Evolutionary conservation across 2,113 vertebrate genomes (phyloP).

Genomic region (Hassar affinis): DNA sequence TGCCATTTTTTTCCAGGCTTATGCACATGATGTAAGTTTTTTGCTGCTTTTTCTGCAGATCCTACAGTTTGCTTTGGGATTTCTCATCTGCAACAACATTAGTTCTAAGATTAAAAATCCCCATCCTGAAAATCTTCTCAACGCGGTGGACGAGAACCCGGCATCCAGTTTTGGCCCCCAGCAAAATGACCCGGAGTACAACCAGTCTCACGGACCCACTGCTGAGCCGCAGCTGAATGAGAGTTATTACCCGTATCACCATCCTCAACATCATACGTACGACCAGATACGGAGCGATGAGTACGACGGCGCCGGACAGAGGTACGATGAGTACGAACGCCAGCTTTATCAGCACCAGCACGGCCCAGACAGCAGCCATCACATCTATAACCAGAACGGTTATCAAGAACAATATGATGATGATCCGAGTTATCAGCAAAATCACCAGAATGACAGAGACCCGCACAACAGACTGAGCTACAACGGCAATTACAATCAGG

Average conservation of each 20-base stretch:
- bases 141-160: slow-evolving; percentile 18
- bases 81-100: slow-evolving; percentile 35
- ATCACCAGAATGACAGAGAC: not conserved
- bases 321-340: slow-evolving; percentile 2
- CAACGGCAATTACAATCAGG: slow-evolving; percentile 3
- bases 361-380: not conserved
- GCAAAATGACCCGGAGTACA: slow-evolving; percentile 1
- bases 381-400: not conserved
- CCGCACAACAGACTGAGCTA: not conserved
- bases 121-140: slow-evolving; percentile 26
- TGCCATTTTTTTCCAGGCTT: not conserved
- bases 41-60: slow-evolving; percentile 27
- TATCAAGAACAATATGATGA: not conserved
- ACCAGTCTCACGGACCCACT: not conserved
- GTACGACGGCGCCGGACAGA: not conserved
- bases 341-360: not conserved
- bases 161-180: not conserved
- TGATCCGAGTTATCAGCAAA: not conserved
- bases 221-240: not conserved
- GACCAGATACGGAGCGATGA: not conserved
- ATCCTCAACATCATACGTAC: not conserved
- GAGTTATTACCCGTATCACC: not conserved
- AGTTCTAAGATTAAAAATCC: slow-evolving; percentile 12
- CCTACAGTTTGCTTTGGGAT: slow-evolving; percentile 43
- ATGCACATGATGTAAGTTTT: not conserved